Percentiles rank a stretch among this genome's conserved stretches.
Evolutionary conservation across 1,140 invertebrate species (phyloP).

Genomic region (Drosophila ironensis): DNA sequence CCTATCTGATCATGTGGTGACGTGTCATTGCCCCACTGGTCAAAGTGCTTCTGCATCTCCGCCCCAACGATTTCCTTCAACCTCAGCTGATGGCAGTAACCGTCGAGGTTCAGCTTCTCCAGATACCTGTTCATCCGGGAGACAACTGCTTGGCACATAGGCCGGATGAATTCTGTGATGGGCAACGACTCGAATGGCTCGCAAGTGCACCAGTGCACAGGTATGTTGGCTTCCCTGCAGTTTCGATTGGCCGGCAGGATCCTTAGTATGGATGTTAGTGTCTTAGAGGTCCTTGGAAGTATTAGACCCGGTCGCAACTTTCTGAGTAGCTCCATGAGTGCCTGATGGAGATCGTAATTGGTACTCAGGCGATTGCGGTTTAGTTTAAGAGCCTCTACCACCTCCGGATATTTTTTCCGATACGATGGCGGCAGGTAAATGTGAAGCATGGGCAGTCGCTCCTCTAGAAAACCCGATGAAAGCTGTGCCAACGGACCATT

Average conservation of each 20-base stretch:
- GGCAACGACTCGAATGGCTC: slow-evolving; percentile 82
- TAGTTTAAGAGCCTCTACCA: slow-evolving; percentile 85
- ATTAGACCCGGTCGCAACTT: slow-evolving; percentile 85
- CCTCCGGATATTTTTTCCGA: slow-evolving; percentile 84
- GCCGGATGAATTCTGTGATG: slow-evolving; percentile 28
- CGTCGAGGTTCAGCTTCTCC: slow-evolving; percentile 56
- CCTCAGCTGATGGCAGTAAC: slow-evolving; percentile 5
- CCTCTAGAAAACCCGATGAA: slow-evolving; percentile 91
- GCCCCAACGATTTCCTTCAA: not conserved
- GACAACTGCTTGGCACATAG: slow-evolving; percentile 52
- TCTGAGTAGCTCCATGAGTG: slow-evolving; percentile 85
- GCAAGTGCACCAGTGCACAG: slow-evolving; percentile 90
- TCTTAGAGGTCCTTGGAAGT: slow-evolving; percentile 61
- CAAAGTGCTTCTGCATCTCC: slow-evolving; percentile 4
- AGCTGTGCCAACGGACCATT: slow-evolving; percentile 88
- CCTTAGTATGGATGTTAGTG: slow-evolving; percentile 86
- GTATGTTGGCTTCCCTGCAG: slow-evolving; percentile 87
- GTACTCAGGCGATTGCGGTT: slow-evolving; percentile 90
- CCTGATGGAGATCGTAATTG: slow-evolving; percentile 91
- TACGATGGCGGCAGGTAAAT: slow-evolving; percentile 90
- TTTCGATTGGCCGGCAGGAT: slow-evolving; percentile 85
- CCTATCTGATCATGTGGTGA: not conserved
- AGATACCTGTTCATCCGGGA: slow-evolving; percentile 79
- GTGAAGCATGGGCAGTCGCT: slow-evolving; percentile 92
- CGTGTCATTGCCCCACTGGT: not conserved